Conservation (phyloP, 2,797 vertebrate species). For the Agapornis canus region DNA sequence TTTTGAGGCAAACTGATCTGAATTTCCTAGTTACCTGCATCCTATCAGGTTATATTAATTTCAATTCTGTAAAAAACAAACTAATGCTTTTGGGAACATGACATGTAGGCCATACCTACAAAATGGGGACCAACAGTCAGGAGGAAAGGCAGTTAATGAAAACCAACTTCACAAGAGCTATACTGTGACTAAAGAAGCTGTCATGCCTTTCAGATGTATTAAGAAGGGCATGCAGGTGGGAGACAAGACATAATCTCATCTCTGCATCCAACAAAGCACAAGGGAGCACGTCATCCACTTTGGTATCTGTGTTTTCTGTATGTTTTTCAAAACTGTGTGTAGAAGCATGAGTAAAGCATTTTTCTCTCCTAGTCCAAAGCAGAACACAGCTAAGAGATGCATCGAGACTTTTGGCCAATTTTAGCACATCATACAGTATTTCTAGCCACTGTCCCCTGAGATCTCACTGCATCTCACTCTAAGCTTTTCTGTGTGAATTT, state of each 20-base stretch:
- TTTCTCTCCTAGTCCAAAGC: background rate
- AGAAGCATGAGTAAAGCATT: background rate
- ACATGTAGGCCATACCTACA: background rate
- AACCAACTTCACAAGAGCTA: background rate
- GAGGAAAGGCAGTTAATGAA: background rate
- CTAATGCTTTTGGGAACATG: background rate
- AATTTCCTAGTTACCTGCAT: background rate
- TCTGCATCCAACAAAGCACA: background rate
- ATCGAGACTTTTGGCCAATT: background rate
- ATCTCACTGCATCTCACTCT: background rate
- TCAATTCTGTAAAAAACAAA: background rate
- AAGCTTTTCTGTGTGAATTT: background rate
- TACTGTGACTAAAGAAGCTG: background rate
- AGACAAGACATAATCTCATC: background rate
- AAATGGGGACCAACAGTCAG: background rate
- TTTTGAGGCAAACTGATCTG: background rate
- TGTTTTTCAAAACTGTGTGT: background rate
- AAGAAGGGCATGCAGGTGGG: background rate
- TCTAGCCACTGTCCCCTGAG: background rate
- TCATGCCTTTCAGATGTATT: background rate
- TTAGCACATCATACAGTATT: background rate
- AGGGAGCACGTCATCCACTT: background rate
- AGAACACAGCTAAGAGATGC: background rate
- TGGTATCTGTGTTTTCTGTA: background rate
- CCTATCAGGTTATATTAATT: background rate